phyloP scores from a whole-genome alignment of 2,113 vertebrate species.

The Falcunculus frontatus region DNA sequence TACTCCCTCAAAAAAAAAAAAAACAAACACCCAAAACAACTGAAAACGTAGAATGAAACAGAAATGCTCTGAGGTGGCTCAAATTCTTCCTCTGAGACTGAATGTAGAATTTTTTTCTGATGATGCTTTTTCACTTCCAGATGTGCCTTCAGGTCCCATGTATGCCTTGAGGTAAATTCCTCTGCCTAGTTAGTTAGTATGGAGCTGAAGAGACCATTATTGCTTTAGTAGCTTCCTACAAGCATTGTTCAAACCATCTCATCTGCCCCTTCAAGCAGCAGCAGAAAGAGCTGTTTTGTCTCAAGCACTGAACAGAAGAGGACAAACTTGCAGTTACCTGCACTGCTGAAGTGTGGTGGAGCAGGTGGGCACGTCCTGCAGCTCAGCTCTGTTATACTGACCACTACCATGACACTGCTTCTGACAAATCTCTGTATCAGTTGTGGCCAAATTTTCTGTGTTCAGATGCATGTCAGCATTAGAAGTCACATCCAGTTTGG shows the following conservation, averaged over 20 bases:
- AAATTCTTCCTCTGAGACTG: background rate
- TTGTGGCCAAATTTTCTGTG: background rate
- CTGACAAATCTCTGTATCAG: background rate
- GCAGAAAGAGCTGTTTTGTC: background rate
- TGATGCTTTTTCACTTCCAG: background rate
- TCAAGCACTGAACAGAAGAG: background rate
- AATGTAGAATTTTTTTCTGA: background rate
- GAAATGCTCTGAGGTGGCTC: background rate
- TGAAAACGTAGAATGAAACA: accelerated
- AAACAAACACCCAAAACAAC: background rate
- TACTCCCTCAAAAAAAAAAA: background rate
- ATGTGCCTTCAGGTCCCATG: background rate
- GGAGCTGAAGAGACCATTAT: background rate
- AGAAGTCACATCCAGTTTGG: background rate
- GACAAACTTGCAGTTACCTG: background rate
- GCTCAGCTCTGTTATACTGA: background rate
- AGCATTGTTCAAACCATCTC: background rate
- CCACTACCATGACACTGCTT: background rate
- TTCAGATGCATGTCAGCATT: background rate
- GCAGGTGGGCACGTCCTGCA: background rate
- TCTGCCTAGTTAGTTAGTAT: background rate
- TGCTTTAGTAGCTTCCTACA: background rate
- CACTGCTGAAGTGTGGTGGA: background rate
- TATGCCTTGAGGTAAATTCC: background rate
- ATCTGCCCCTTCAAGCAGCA: background rate